A percentile compares a stretch with the other conserved stretches of the same genome.
These are phyloP conservation scores for Halesus radiatus DNA, from an alignment of 1,140 invertebrate genomes.

Conservation along the genomic window DNA sequence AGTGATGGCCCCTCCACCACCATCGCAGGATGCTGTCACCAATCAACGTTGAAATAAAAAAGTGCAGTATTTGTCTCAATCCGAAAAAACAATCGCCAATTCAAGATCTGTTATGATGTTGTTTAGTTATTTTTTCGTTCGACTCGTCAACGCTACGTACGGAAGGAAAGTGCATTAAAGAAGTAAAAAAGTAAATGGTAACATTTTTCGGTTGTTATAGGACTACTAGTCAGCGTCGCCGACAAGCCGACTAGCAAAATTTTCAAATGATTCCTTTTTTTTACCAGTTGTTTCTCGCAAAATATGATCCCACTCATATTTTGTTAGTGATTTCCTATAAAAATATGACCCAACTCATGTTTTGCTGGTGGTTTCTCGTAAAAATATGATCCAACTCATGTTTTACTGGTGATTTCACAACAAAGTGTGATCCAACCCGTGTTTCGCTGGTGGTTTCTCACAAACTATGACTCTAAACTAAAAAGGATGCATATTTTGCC, in stretches of 20 bases:
- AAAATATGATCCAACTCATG: no score
- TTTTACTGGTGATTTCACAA: no score
- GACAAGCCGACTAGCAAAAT: not conserved
- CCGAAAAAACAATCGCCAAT: not conserved
- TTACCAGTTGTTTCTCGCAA: no score
- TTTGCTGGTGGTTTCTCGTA: no score
- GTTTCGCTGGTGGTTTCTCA: no score
- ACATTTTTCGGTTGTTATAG: conserved; percentile 31
- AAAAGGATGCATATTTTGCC: not conserved
- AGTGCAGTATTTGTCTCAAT: conserved; percentile 24
- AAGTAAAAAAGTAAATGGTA: not conserved
- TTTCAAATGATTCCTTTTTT: no score
- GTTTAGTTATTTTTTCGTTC: conserved; percentile 4
- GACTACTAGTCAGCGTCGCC: conserved; percentile 29
- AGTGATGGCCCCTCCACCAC: conserved; percentile 35
- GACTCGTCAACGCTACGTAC: not conserved
- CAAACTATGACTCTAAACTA: no score
- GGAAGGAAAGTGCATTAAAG: conserved; percentile 12
- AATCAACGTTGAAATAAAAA: conserved; percentile 10
- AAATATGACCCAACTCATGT: no score
- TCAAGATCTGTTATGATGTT: conserved; percentile 11
- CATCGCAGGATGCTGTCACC: conserved; percentile 11
- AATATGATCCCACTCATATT: no score
- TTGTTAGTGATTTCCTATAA: no score
- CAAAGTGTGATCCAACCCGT: no score